phyloP scores from a whole-genome alignment of 2,888 invertebrate genomes.

The Papilio protenor region DNA sequence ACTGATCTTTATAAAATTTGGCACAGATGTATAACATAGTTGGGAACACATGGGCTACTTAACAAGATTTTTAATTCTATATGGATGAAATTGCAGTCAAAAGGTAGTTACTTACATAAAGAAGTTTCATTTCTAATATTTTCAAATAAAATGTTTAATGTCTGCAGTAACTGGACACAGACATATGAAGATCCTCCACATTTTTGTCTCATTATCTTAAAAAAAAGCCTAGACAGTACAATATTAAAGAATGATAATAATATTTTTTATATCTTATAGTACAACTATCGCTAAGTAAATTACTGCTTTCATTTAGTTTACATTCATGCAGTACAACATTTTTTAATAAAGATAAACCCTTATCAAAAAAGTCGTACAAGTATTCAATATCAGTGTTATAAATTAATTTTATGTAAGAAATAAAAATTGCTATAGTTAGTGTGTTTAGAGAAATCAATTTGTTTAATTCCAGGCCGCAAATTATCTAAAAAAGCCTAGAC shows the following conservation, averaged over 20 bases:
- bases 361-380: constrained; percentile 24
- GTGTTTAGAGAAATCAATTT: not conserved
- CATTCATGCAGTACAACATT: constrained; percentile 5
- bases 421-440: not conserved
- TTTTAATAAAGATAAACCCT: constrained; percentile 26
- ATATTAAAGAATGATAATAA: not conserved
- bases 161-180: constrained; percentile 89
- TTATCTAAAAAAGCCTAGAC: not conserved
- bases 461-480: not conserved
- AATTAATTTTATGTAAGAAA: constrained; percentile 6
- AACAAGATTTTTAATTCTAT: no score
- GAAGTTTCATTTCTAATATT: constrained; percentile 99
- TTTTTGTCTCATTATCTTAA: no score
- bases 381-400: not conserved
- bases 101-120: constrained; percentile 90
- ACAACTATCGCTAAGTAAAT: not conserved
- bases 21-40: no score
- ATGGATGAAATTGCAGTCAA: no score
- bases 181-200: no score
- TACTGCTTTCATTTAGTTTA: constrained; percentile 5
- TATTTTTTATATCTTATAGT: not conserved
- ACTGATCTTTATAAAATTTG: no score
- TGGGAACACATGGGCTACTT: no score
- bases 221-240: not conserved
- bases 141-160: constrained; percentile 99